Conservation (phyloP, 2,113 vertebrate species). For the Kobus ellipsiprymnus region DNA sequence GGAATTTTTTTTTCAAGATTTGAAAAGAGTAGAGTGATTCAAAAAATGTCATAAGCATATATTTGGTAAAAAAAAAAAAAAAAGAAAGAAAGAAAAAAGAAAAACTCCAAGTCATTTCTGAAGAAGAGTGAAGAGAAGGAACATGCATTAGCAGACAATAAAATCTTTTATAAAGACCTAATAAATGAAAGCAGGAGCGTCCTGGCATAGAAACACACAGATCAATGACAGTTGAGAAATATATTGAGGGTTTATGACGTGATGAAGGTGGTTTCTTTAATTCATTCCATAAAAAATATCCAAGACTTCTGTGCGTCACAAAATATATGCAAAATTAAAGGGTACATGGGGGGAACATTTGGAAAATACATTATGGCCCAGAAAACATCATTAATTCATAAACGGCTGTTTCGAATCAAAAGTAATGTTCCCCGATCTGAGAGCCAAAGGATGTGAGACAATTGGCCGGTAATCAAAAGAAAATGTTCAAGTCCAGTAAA, state of each 20-base stretch:
- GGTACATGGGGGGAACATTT: background rate
- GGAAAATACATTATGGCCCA: background rate
- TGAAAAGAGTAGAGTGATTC: background rate
- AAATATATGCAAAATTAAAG: background rate
- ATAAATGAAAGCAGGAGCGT: background rate
- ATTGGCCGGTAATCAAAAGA: background rate
- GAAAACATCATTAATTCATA: background rate
- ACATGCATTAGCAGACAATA: background rate
- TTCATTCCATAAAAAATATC: background rate
- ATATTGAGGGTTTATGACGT: background rate
- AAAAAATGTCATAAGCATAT: background rate
- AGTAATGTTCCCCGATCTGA: background rate
- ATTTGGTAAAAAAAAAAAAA: background rate
- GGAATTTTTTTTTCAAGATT: background rate
- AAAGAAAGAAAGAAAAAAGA: accelerated
- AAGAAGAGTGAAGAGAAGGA: background rate
- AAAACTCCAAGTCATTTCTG: background rate
- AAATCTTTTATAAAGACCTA: background rate
- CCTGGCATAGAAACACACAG: background rate
- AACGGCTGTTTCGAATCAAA: background rate
- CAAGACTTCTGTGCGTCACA: background rate
- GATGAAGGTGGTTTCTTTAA: background rate
- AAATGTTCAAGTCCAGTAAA: background rate
- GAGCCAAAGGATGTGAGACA: background rate
- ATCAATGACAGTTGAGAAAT: background rate